Base-by-base conservation (phyloP, 2,113 vertebrate species). In the Papio anubis region DNA sequence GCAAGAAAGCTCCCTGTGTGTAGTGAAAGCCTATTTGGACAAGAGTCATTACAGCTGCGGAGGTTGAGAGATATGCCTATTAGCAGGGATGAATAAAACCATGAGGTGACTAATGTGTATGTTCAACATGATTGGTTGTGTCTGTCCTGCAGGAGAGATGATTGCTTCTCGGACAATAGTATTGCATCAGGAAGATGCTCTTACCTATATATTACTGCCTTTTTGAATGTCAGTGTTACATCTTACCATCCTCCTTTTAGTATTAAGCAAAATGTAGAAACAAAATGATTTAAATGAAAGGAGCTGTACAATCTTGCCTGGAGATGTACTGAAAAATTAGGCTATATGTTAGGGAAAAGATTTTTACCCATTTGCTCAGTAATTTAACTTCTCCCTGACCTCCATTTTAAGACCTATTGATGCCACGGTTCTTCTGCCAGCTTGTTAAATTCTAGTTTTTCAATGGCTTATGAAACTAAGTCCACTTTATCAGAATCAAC, bases 311-410 rank as follows among this genome's bases (percentile, higher is more conserved):
- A 40, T 93, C 38, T 75, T 88, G 57, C 59, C 55, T 76, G 45
- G 72, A 79, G 84, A 96, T 82, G 48, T 82, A 86, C 78, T 95
- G 88, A 96, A 95, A 97, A 95, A 96, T 88, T 87, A 96, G 83
- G 13, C 66, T 95, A 11, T 30, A 66, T n/a, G 30, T 96, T 93
- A 94, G 12, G 88, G 66, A 75, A 92, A 96, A 90, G 73, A 96
- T 66, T 92, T 96, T 95, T 94, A 92, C 83, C 57, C 55, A 87
- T 75, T 94, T 5, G 12, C 61, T 93, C 59, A 57, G 52, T 90
- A 97, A 96, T 93, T 97, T 96, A 88, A 82, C 84, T 92, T 96
- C 66, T 96, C 59, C 11, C 66, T 91, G 94, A 93, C 90, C 93
- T 97, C 85, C 40, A 64, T 88, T 96, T 68, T 73, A 97, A 97